Percentiles rank a stretch among this genome's conserved stretches.
phyloP scores from a whole-genome alignment of 1,140 invertebrate genomes.

The Lethrus apterus region DNA sequence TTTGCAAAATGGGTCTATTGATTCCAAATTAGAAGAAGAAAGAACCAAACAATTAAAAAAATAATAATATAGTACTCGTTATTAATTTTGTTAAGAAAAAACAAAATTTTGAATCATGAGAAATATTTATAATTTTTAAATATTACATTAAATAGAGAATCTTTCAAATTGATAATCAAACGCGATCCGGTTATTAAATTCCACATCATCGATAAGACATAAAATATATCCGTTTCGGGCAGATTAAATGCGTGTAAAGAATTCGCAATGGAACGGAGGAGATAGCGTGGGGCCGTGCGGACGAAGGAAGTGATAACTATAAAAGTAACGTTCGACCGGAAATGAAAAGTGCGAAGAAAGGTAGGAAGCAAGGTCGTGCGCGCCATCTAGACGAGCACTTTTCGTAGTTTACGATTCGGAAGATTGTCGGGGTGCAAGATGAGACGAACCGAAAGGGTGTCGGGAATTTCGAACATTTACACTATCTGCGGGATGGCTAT shows the following conservation, averaged over 20 bases:
- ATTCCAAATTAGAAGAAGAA: too few relatives aligned
- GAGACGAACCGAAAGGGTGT: conserved; percentile 17
- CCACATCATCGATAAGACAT: neutral
- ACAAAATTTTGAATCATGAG: too few relatives aligned
- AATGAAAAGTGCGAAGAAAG: conserved; percentile 40
- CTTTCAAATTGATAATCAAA: neutral
- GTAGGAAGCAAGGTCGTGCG: conserved; percentile 35
- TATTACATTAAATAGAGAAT: neutral
- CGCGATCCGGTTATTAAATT: neutral
- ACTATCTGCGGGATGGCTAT: too few relatives aligned
- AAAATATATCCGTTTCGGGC: neutral
- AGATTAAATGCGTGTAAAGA: conserved; percentile 29
- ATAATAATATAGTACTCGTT: too few relatives aligned
- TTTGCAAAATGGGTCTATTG: too few relatives aligned
- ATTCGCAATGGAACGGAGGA: conserved; percentile 13
- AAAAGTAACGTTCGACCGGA: conserved; percentile 37
- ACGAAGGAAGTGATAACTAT: conserved; percentile 39
- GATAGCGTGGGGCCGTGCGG: conserved; percentile 19
- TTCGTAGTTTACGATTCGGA: conserved; percentile 33
- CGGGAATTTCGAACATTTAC: conserved; percentile 12
- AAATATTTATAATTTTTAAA: too few relatives aligned
- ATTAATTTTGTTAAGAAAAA: too few relatives aligned
- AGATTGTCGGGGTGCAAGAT: conserved; percentile 33
- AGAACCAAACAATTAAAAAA: too few relatives aligned
- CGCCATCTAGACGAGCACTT: conserved; percentile 36